Base-by-base conservation (phyloP, 2,888 invertebrate genomes). In the Ischnura elegans region DNA sequence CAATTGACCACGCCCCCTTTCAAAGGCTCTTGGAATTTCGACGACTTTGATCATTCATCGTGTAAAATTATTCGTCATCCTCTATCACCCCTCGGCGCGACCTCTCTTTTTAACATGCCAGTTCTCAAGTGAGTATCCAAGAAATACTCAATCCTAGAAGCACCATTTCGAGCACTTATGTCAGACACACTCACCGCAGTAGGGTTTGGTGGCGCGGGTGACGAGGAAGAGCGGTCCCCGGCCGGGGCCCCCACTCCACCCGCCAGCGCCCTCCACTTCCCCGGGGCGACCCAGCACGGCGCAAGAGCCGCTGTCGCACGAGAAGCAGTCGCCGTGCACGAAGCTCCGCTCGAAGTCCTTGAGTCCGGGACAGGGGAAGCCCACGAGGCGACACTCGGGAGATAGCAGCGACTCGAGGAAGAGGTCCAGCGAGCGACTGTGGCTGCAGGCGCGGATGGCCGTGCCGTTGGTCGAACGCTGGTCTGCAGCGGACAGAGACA, bases 361-460 rank as follows among this genome's bases (percentile, higher is more conserved):
- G 2, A 97, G 97, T 86, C 96, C 96, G 19, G 96, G 96, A 95
- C 97, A 97, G 29, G 96, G 96, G 95, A 96, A 97, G 0, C 97
- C 96, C 5, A 95, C 95, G 94, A 97, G 97, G 94, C 96, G 96
- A 95, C 97, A 97, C n/a, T 94, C 95, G 0, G 76, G 76, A 0
- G 95, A 96, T 47, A 95, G 94, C 45, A 97, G 94, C 93, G 96
- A 96, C 94, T 97, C 97, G 66, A 96, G 95, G 95, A 97, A 97
- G 0, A 97, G 95, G 87, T 96, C 95, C 96, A 96, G 97, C 0
- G 97, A 97, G 94, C 97, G 95, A 21, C 97, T 95, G 95, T 97
- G 97, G 94, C 97, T 97, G 95, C 97, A 97, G 5, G 97, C 97
- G 66, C 96, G 96, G n/a, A n/a, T n/a, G n/a, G n/a, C n/a, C 76